Evolutionary conservation across 2,888 invertebrate genomes (phyloP).

Genomic region (Mimachlamys varia): DNA sequence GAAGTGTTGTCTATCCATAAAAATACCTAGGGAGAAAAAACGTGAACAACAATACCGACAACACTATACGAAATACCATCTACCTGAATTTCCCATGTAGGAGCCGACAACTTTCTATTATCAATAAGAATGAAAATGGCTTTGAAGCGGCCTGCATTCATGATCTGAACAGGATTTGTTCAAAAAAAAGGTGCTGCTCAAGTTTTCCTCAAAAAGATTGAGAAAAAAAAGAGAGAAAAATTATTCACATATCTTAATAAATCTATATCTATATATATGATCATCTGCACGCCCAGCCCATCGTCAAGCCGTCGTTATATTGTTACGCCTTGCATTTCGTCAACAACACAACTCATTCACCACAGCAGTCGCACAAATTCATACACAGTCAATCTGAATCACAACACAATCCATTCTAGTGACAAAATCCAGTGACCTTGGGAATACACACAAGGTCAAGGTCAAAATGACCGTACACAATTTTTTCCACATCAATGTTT

Average conservation of each 20-base stretch:
- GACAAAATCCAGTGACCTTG: not conserved
- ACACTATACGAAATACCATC: not conserved
- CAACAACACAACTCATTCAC: not conserved
- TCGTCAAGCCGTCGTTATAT: not conserved
- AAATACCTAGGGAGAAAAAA: conserved; percentile 8
- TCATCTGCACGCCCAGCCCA: not conserved
- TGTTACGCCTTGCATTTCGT: not conserved
- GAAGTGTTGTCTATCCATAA: conserved; percentile 27
- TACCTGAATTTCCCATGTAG: not conserved
- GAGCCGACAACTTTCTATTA: not conserved
- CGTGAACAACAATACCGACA: not conserved
- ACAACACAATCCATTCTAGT: not conserved
- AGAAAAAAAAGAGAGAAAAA: conserved; percentile 3
- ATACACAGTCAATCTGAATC: not conserved
- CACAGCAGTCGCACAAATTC: not conserved
- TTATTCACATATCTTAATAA: not conserved
- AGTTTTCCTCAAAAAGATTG: not conserved
- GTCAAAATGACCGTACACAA: not conserved
- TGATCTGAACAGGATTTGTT: not conserved
- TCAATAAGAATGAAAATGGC: conserved; percentile 3
- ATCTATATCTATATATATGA: not conserved
- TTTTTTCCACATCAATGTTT: not conserved
- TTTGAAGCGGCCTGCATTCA: not conserved
- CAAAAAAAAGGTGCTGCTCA: not conserved
- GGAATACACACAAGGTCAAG: not conserved